Evolutionary conservation across 2,113 vertebrate species (phyloP).

Genomic region (Psophia crepitans): DNA sequence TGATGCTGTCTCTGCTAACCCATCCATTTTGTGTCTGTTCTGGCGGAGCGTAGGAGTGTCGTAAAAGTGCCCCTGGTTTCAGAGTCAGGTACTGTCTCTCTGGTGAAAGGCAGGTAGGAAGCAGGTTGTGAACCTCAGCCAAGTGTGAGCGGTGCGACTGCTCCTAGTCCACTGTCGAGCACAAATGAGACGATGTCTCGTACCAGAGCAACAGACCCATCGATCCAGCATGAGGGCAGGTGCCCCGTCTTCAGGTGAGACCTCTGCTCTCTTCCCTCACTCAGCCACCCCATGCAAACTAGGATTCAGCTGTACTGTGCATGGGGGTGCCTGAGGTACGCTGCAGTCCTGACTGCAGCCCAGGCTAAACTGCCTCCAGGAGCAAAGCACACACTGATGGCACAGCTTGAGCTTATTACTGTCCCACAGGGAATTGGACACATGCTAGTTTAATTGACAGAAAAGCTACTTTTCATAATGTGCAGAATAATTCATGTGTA

Average conservation of each 20-base stretch:
- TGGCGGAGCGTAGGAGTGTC: neutral
- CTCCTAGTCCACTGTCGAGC: neutral
- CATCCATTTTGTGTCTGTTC: neutral
- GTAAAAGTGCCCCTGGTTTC: neutral
- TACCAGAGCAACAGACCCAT: neutral
- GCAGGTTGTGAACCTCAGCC: neutral
- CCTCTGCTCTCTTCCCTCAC: neutral
- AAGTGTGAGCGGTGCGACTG: neutral
- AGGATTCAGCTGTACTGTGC: neutral
- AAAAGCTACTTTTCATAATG: neutral
- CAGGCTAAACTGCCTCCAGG: neutral
- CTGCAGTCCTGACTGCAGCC: neutral
- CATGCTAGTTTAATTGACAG: neutral
- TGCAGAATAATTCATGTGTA: neutral
- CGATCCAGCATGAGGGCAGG: neutral
- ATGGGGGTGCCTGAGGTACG: neutral
- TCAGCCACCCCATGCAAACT: rapidly evolving
- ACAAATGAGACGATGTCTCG: neutral
- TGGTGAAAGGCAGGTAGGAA: neutral
- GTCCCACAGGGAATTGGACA: neutral
- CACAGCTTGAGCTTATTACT: neutral
- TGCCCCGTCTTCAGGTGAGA: neutral
- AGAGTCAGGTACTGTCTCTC: neutral
- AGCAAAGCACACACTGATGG: neutral
- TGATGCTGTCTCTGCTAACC: neutral